Evolutionary conservation across 2,888 invertebrate genomes (phyloP), one percentile per base, ranked within the genome.

Genomic region (Ormyrus labotus): DNA sequence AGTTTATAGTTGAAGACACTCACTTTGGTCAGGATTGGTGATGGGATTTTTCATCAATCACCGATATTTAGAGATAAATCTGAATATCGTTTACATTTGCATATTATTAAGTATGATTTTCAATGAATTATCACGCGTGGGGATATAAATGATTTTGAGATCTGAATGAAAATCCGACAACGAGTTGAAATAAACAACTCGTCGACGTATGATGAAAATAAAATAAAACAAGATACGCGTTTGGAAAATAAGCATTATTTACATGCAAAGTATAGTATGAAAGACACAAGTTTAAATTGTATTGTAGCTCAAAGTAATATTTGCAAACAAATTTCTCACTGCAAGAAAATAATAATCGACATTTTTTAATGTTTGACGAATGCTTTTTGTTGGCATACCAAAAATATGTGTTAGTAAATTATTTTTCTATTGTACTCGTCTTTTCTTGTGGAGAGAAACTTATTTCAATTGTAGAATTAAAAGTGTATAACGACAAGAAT

Each of bases 231-330:
- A 60, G 19, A 50, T 58, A 73, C 92, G 92, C 92, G 91, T 92
- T 93, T 91, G 91, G 94, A 94, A 94, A 95, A 95, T 94, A 94
- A 94, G 94, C 95, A 95, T 96, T 95, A 95, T 94, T 96, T 96
- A 95, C 94, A 95, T 96, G 96, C 96, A 96, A 96, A 96, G 96
- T 96, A 95, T 95, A 95, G 95, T 95, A 94, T 95, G 95, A 95
- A 95, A 95, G 69, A 78, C 50, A 77, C 69, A 63, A 48, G 50
- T 79, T 68, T 58, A 80, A 80, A 19, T 2, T 57, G 19, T 19
- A 63, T 79, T 73, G 34, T 63, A 74, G 57, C 60, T 48, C 64
- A 60, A 67, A 75, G 57, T 55, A 61, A 69, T 48, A 53, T 65
- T 51, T 10, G 58, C 61, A 75, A 75, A 69, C 63, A 58, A 65